Evolutionary conservation across 2,888 invertebrate species (phyloP), one percentile per base, ranked within the genome.

Genomic region (Furcula furcula): DNA sequence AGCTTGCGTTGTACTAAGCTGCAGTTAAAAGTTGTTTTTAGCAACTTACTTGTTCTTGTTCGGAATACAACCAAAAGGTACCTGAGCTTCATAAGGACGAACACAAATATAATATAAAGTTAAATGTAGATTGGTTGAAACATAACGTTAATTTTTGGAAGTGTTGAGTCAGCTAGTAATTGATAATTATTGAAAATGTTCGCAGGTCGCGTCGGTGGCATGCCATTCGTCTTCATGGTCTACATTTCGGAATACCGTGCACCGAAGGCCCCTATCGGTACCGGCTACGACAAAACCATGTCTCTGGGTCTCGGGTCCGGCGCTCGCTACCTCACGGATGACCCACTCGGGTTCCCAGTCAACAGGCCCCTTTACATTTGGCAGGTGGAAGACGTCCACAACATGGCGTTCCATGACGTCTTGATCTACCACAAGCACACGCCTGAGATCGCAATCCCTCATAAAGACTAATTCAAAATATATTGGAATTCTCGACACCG

Each of bases 211-310:
- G 60, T 74, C 26, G 70, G 65, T 13, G 93, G 94, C 44, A 90
- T 91, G 85, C 90, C 91, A 9, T 92, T 91, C 69, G 86, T 92
- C 46, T 65, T 93, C 34, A 78, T 91, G 76, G 91, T 91, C 29
- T 88, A 92, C 65, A 89, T 93, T 38, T 82, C 90, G 28, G 90
- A 91, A 41, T 90, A 76, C 65, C 74, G 65, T 19, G 76, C 80
- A 10, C 82, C 89, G 7, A 73, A 77, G 20, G 75, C 81, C 4
- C 65, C 77, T 4, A 73, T 76, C 22, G 72, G 72, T 2, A 64
- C 72, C 6, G 77, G 78, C 6, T 90, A 78, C 55, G 90, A 91
- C 47, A 83, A 90, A 9, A 60, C 84, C 30, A 41, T 90, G 34
- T 85, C 91, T 29, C 86, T 90, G 38, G 90, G 90, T 14, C 56